phyloP scores from a whole-genome alignment of 2,113 vertebrate species.

The Leucoraja erinaceus region DNA sequence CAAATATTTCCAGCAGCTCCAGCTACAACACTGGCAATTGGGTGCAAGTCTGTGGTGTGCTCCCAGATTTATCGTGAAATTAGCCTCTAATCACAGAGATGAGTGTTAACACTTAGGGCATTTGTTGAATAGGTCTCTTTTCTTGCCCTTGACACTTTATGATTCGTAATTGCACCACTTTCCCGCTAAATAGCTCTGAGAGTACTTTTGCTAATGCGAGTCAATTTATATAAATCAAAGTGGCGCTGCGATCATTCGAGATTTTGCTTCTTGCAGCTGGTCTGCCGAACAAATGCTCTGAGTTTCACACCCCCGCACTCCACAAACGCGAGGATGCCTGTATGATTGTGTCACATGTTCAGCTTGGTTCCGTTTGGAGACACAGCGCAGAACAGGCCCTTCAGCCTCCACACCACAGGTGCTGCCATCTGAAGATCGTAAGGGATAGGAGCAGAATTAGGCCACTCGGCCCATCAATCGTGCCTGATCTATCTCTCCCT shows the following conservation, averaged over 20 bases:
- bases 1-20: not conserved
- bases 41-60: not conserved
- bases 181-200: not conserved
- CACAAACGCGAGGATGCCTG: not conserved
- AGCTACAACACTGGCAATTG: not conserved
- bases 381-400: too few relatives aligned
- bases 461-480: too few relatives aligned
- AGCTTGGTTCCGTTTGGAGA: too few relatives aligned
- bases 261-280: not conserved
- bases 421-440: too few relatives aligned
- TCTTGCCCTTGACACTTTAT: not conserved
- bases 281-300: not conserved
- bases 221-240: not conserved
- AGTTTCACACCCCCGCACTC: not conserved
- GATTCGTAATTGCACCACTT: not conserved
- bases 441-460: too few relatives aligned
- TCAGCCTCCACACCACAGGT: too few relatives aligned
- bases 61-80: not conserved
- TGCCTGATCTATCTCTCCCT: too few relatives aligned
- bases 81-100: not conserved
- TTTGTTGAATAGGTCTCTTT: constrained; percentile 1
- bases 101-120: constrained; percentile 16
- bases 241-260: not conserved
- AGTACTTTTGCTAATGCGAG: not conserved
- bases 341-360: too few relatives aligned